Evolutionary conservation across 2,797 vertebrate genomes (phyloP).

Genomic region (Helostoma temminkii): DNA sequence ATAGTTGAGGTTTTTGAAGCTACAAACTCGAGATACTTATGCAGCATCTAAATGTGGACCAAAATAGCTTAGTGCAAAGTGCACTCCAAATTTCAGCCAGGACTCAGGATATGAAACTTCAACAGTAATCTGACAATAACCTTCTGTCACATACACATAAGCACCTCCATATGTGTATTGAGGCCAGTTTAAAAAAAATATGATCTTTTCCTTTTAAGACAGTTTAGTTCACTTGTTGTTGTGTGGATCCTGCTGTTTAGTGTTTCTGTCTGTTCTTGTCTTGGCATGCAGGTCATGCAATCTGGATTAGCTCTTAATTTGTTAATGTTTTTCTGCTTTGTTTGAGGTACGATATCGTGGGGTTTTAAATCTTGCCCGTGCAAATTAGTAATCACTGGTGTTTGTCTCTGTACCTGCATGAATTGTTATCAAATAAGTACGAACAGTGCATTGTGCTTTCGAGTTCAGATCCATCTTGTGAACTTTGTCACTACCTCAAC

Average conservation of each 20-base stretch:
- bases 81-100: no score
- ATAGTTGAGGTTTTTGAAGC: no score
- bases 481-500: slow-evolving; percentile 3
- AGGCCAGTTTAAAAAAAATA: no score
- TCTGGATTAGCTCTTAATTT: slow-evolving; percentile 4
- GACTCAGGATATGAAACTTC: no score
- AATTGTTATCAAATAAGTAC: slow-evolving; percentile 5
- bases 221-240: neutral
- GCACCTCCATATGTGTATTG: no score
- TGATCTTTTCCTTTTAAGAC: neutral
- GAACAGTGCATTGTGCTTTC: neutral
- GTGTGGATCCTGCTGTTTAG: neutral
- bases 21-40: no score
- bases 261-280: neutral
- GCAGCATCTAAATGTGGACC: no score
- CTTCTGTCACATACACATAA: no score
- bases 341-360: neutral
- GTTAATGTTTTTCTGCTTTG: neutral
- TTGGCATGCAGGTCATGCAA: slow-evolving; percentile 10
- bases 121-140: no score
- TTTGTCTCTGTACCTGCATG: slow-evolving; percentile 11
- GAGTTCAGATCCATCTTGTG: slow-evolving; percentile 11
- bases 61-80: no score
- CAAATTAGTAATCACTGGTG: neutral
- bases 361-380: neutral